Evolutionary conservation across 2,888 invertebrate species (phyloP).

Genomic region (Amphipyra tragopoginis): DNA sequence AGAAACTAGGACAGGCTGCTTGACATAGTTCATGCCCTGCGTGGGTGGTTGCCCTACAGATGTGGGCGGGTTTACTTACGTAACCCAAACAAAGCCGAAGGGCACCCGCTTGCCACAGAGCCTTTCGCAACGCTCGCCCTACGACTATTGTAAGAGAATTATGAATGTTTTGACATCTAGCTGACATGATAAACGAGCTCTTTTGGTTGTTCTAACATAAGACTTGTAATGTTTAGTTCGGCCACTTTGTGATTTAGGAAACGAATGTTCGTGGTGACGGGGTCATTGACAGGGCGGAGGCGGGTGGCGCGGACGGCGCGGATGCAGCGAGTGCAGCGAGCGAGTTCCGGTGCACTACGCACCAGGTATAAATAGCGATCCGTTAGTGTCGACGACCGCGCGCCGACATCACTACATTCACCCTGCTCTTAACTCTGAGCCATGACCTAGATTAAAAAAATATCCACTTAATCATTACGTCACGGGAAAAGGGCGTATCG

Average conservation of each 20-base stretch:
- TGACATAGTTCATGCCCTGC: conserved; percentile 84
- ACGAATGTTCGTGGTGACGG: conserved; percentile 62
- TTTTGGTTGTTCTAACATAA: conserved; percentile 8
- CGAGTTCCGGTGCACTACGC: conserved; percentile 88
- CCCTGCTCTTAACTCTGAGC: conserved; percentile 72
- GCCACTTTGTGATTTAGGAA: conserved; percentile 47
- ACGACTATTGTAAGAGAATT: conserved; percentile 66
- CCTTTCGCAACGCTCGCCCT: conserved; percentile 81
- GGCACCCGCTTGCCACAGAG: conserved; percentile 82
- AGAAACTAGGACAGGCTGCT: conserved; percentile 83
- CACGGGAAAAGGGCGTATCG: conserved; percentile 58
- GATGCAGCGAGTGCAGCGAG: conserved; percentile 88
- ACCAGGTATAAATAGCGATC: conserved; percentile 89
- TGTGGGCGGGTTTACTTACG: conserved; percentile 83
- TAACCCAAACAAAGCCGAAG: conserved; percentile 85
- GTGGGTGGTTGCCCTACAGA: conserved; percentile 82
- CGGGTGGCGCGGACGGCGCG: conserved; percentile 83
- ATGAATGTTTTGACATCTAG: conserved; percentile 53
- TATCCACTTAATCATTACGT: conserved; percentile 60
- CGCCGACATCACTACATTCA: conserved; percentile 73
- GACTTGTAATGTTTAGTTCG: conserved; percentile 13
- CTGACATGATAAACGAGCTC: conserved; percentile 25
- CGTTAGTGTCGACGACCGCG: conserved; percentile 90
- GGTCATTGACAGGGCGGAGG: conserved; percentile 88
- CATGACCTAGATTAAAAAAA: conserved; percentile 78